Evolutionary conservation across 2,797 vertebrate genomes (phyloP).

Genomic region (Hirundo rustica): DNA sequence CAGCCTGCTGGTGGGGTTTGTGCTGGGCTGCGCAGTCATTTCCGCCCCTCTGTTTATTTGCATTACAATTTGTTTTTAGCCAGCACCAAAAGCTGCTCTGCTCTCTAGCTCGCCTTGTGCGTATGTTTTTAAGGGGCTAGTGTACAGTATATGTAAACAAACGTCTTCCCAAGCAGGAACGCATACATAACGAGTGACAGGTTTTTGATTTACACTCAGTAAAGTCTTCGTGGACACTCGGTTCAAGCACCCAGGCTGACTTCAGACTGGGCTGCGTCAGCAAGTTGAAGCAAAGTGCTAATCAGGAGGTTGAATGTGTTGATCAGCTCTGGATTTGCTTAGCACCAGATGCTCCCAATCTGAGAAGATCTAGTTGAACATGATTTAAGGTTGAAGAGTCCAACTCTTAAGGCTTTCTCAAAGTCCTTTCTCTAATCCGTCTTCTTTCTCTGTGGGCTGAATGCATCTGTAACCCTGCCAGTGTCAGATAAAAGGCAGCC

Average conservation of each 20-base stretch:
- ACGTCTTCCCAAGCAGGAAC: constrained; percentile 50
- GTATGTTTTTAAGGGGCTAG: constrained; percentile 43
- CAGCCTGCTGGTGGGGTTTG: constrained; percentile 27
- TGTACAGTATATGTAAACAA: constrained; percentile 54
- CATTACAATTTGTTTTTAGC: constrained; percentile 58
- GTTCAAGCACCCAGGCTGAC: constrained; percentile 56
- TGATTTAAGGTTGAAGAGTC: constrained; percentile 62
- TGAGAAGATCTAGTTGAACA: constrained; percentile 60
- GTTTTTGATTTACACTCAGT: constrained; percentile 47
- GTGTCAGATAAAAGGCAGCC: constrained; percentile 70
- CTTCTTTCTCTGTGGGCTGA: constrained; percentile 65
- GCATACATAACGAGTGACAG: constrained; percentile 33
- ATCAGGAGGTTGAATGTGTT: constrained; percentile 61
- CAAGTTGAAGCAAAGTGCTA: constrained; percentile 55
- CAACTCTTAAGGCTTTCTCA: constrained; percentile 57
- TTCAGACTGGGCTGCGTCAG: constrained; percentile 58
- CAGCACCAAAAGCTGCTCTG: constrained; percentile 30
- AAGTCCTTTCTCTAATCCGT: constrained; percentile 66
- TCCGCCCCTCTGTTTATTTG: constrained; percentile 63
- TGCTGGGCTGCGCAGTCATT: constrained; percentile 45
- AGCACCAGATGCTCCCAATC: constrained; percentile 66
- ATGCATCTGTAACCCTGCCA: constrained; percentile 71
- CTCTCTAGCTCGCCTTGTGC: constrained; percentile 1
- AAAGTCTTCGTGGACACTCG: neutral
- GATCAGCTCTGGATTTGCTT: constrained; percentile 62